Evolutionary conservation across 2,888 invertebrate species (phyloP).

Genomic region (Phragmatobia fuliginosa): DNA sequence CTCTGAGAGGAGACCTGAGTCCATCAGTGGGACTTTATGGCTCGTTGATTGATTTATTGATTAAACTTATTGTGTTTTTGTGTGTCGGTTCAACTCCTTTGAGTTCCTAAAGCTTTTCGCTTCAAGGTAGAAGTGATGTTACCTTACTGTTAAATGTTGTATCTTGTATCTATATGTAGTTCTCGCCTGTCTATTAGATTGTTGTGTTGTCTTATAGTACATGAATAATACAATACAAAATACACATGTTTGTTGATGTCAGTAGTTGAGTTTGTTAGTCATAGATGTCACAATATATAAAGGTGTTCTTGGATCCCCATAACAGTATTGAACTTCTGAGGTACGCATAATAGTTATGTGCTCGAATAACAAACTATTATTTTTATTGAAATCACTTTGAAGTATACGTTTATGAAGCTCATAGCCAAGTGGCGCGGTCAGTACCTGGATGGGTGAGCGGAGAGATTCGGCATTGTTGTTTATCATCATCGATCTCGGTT

Average conservation of each 20-base stretch:
- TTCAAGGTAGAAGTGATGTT: constrained; percentile 50
- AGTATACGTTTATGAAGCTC: too few relatives aligned
- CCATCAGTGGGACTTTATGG: too few relatives aligned
- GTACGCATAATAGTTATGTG: neutral
- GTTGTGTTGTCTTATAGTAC: constrained; percentile 2
- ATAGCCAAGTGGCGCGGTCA: too few relatives aligned
- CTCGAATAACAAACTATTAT: neutral
- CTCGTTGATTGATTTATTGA: too few relatives aligned
- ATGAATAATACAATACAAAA: neutral
- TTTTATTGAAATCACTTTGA: too few relatives aligned
- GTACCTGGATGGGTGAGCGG: too few relatives aligned
- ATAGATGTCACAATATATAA: neutral
- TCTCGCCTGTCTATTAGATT: constrained; percentile 8
- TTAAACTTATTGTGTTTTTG: too few relatives aligned
- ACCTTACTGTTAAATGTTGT: constrained; percentile 42
- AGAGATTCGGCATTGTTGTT: too few relatives aligned
- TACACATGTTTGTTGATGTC: neutral
- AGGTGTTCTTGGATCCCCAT: neutral
- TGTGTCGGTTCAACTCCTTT: constrained; percentile 39
- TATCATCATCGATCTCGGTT: too few relatives aligned
- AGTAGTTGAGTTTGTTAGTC: neutral
- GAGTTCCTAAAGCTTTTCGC: constrained; percentile 57
- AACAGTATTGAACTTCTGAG: neutral
- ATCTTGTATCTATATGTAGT: constrained; percentile 30
- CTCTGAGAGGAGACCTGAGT: too few relatives aligned